These are phyloP conservation scores for Grammomys surdaster DNA, from an alignment of 2,113 vertebrate genomes.

Conservation along the genomic window DNA sequence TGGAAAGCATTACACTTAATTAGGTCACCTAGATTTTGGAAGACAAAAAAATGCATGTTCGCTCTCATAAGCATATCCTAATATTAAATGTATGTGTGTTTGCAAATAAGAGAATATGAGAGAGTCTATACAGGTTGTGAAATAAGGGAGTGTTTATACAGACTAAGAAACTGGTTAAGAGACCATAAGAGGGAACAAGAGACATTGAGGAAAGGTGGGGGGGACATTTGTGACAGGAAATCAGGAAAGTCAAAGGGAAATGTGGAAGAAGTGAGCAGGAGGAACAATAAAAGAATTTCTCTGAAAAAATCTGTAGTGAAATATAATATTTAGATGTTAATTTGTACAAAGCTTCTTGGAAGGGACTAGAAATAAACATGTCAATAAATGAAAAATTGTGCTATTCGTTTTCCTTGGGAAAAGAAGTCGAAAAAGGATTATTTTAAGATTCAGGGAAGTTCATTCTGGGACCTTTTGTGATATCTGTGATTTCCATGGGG, in stretches of 20 bases:
- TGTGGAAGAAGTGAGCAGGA: not conserved
- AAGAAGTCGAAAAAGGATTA: constrained; percentile 75
- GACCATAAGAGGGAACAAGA: not conserved
- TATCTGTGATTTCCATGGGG: constrained; percentile 74
- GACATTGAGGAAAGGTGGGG: rapidly evolving
- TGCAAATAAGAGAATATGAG: not conserved
- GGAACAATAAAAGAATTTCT: not conserved
- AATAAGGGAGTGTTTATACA: not conserved
- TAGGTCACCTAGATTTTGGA: not conserved
- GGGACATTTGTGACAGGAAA: not conserved
- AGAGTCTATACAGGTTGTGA: too few relatives aligned
- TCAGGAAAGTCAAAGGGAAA: not conserved
- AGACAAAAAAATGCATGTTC: not conserved
- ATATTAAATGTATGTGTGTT: not conserved
- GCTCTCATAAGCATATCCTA: not conserved
- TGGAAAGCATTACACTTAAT: not conserved
- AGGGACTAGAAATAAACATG: not conserved
- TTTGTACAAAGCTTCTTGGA: not conserved
- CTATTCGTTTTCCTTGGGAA: not conserved
- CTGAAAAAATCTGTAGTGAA: not conserved
- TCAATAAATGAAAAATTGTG: not conserved
- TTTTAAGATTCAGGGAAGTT: constrained; percentile 75
- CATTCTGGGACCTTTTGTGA: constrained; percentile 74
- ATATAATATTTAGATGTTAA: not conserved
- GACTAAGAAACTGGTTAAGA: not conserved